These are phyloP conservation scores for Falco punctatus DNA, from an alignment of 2,113 vertebrate genomes.

Conservation along the genomic window DNA sequence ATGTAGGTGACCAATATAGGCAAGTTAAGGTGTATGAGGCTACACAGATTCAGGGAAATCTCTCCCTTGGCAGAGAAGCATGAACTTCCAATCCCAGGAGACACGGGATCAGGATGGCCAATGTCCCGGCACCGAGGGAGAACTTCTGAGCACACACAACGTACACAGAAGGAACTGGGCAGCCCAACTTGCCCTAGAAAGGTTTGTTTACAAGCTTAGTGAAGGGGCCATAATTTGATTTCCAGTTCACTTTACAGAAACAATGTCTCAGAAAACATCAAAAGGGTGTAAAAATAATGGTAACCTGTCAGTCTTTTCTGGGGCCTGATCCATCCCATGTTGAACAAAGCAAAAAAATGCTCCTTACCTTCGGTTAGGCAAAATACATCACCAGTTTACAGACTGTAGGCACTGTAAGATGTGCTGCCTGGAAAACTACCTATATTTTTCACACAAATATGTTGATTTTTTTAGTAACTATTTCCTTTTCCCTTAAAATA, in stretches of 20 bases:
- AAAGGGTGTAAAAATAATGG: not conserved
- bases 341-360: not conserved
- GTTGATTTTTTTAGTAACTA: not conserved
- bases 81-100: not conserved
- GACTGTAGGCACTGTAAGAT: not conserved
- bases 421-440: not conserved
- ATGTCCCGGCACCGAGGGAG: not conserved
- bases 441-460: not conserved
- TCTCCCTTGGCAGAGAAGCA: not conserved
- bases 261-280: not conserved
- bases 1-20: not conserved
- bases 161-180: not conserved
- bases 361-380: not conserved
- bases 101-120: not conserved
- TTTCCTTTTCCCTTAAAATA: not conserved
- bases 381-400: not conserved
- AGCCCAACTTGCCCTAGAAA: not conserved
- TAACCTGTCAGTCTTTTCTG: not conserved
- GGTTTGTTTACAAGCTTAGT: not conserved
- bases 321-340: accelerated
- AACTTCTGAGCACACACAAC: not conserved
- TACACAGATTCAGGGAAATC: not conserved
- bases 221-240: not conserved
- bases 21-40: not conserved
- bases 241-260: not conserved